Percentiles rank a stretch among this genome's conserved stretches.
phyloP scores from a whole-genome alignment of 2,797 vertebrate genomes.

The Apodemus agrarius region DNA sequence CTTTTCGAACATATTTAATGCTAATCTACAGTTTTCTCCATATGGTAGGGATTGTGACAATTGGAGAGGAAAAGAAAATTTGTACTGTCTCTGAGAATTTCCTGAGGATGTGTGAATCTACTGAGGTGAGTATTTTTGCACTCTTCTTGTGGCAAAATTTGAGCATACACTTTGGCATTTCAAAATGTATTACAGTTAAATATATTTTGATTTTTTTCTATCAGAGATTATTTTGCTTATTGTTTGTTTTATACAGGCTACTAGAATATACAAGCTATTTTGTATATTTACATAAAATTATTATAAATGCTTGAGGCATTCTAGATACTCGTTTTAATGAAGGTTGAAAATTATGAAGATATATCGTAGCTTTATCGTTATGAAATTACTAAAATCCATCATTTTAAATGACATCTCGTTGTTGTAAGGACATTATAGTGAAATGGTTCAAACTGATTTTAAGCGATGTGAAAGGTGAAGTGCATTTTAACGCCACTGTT shows the following conservation, averaged over 20 bases:
- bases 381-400: background rate
- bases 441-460: background rate
- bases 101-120: slow-evolving; percentile 96
- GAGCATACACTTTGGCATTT: background rate
- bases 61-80: slow-evolving; percentile 95
- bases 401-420: background rate
- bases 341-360: background rate
- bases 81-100: slow-evolving; percentile 96
- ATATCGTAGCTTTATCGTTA: background rate
- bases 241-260: background rate
- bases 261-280: background rate
- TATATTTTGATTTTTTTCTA: background rate
- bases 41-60: slow-evolving; percentile 94
- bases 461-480: background rate
- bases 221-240: background rate
- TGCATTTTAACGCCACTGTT: background rate
- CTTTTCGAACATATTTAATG: background rate
- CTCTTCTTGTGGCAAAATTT: slow-evolving; percentile 52
- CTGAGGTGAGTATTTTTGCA: slow-evolving; percentile 89
- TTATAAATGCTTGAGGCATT: background rate
- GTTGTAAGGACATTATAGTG: background rate
- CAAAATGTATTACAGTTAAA: background rate
- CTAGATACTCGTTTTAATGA: slow-evolving; percentile 53
- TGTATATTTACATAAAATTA: background rate
- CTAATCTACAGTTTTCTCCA: slow-evolving; percentile 59